Evolutionary conservation across 2,888 invertebrate genomes (phyloP).

Genomic region (Pimpla rufipes): DNA sequence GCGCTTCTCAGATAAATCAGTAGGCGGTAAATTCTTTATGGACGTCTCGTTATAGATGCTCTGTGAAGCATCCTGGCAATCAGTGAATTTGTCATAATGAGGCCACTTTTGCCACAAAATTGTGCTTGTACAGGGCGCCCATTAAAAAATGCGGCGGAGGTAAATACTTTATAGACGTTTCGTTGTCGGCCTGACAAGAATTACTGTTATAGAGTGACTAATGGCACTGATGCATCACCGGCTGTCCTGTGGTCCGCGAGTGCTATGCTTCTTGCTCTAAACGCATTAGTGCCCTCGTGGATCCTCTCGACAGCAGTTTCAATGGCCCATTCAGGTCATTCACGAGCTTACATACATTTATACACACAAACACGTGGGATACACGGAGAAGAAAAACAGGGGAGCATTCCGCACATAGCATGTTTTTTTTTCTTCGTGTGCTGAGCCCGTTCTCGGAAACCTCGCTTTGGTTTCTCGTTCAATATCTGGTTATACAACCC

Average conservation of each 20-base stretch:
- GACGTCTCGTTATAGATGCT: neutral
- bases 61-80: neutral
- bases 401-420: neutral
- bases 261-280: conserved; percentile 30
- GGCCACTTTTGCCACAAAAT: neutral
- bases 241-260: neutral
- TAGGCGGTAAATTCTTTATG: too few relatives aligned
- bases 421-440: neutral
- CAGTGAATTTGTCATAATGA: neutral
- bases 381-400: conserved; percentile 4
- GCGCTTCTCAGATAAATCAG: too few relatives aligned
- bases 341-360: conserved; percentile 14
- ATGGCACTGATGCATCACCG: conserved; percentile 11
- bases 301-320: conserved; percentile 44
- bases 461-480: conserved; percentile 7
- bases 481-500: neutral
- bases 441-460: neutral
- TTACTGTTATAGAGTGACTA: conserved; percentile 20
- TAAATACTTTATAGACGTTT: neutral
- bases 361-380: conserved; percentile 1
- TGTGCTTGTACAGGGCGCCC: neutral
- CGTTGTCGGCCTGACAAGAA: neutral
- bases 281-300: conserved; percentile 47
- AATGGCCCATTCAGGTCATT: conserved; percentile 54
- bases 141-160: neutral